These are phyloP conservation scores for Tridacna gigas DNA, from an alignment of 2,888 invertebrate genomes.

Conservation along the genomic window DNA sequence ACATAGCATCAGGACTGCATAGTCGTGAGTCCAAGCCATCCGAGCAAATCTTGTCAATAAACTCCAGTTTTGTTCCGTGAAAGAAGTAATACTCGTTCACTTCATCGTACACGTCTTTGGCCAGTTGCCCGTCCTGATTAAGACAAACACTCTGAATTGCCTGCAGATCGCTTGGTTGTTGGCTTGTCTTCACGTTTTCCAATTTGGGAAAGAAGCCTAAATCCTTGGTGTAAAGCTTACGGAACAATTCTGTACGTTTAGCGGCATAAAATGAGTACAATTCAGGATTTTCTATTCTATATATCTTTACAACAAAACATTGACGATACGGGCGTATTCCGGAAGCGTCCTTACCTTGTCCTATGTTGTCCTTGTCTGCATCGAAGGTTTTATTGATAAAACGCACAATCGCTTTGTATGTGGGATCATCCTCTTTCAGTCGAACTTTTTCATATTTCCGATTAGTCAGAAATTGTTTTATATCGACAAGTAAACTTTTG, in stretches of 20 bases:
- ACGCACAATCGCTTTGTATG: constrained; percentile 55
- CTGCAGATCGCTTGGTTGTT: not conserved
- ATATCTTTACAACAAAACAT: constrained; percentile 65
- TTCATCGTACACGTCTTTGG: constrained; percentile 28
- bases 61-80: constrained; percentile 72
- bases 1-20: constrained; percentile 64
- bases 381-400: constrained; percentile 61
- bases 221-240: constrained; percentile 37
- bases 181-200: constrained; percentile 3
- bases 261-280: constrained; percentile 66
- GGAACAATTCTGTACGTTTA: constrained; percentile 56
- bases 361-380: constrained; percentile 59
- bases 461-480: constrained; percentile 4
- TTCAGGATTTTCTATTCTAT: constrained; percentile 72
- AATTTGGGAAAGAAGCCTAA: constrained; percentile 16
- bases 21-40: constrained; percentile 70
- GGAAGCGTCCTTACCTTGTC: constrained; percentile 71
- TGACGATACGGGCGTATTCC: constrained; percentile 45
- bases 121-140: not conserved
- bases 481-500: constrained; percentile 1
- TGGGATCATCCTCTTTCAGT: constrained; percentile 22
- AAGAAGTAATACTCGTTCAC: constrained; percentile 72
- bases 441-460: constrained; percentile 34
- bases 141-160: constrained; percentile 2
- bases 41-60: constrained; percentile 60